Evolutionary conservation across 2,113 vertebrate genomes (phyloP), one percentile per base, ranked within the genome.

Genomic region (Clarias magur): DNA sequence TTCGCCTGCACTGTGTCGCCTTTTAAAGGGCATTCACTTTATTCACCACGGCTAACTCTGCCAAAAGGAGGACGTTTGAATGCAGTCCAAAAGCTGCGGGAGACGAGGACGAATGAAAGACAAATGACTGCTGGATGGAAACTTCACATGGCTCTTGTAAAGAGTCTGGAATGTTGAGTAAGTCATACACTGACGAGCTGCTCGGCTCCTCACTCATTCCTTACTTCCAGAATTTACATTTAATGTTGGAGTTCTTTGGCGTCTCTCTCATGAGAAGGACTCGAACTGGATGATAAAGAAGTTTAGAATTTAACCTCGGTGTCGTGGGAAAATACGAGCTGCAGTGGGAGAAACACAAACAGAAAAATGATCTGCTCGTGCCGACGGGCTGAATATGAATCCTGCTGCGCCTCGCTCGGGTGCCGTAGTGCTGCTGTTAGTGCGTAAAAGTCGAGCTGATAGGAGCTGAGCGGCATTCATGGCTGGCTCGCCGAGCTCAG

Each of bases 111-210:
- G 89, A 78, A 90, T 85, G 67, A 85, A 90, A 91, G 90, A 91
- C 90, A 91, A 93, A 91, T 53, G 19, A 89, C 88, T 73, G 91
- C 89, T 89, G 85, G 89, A 90, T 91, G 90, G 88, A 92, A 93
- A 92, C 88, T 88, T 91, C 56, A 70, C 80, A 72, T 83, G 88
- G 85, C 85, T 89, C 85, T 88, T 87, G 30, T 89, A 82, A 68
- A 85, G 67, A 83, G 73, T 82, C 57, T 89, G 91, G 90, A 93
- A 93, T 92, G 90, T 86, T 85, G 86, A 83, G 85, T 88, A 59
- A 83, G 82, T 73, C n/a, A 15, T 34, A 53, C 83, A 89, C 88
- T 91, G 90, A 90, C 34, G 65, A 89, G 76, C 86, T 88, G 80
- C 88, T 62, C 68, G 78, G 81, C 86, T 34, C 16, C 88, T 85